These are phyloP conservation scores for Crotalus helleri DNA, from an alignment of 2,113 vertebrate genomes.

Conservation along the genomic window DNA sequence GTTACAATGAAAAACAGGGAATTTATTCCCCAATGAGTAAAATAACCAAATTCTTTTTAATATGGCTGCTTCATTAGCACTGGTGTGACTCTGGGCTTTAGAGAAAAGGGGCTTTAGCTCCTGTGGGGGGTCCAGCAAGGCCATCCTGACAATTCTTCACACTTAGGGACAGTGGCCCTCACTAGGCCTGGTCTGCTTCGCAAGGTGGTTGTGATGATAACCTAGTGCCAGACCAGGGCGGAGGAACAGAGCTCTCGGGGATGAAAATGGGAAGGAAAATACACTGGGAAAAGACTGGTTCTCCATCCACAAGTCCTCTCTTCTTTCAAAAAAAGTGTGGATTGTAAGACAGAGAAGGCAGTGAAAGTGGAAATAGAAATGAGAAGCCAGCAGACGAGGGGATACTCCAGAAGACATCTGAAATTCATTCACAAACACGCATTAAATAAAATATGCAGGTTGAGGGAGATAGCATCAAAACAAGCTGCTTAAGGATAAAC, in stretches of 20 bases:
- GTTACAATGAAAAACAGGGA: no score
- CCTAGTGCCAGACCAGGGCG: not conserved
- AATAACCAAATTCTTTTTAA: not conserved
- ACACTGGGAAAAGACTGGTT: not conserved
- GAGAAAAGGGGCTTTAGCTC: not conserved
- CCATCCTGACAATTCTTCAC: not conserved
- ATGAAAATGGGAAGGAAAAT: not conserved
- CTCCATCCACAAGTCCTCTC: not conserved
- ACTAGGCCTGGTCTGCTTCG: not conserved
- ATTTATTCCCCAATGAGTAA: not conserved
- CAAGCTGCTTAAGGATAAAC: conserved; percentile 74
- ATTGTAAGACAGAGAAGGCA: not conserved
- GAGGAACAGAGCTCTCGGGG: not conserved
- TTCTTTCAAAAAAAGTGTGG: not conserved
- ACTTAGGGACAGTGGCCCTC: not conserved
- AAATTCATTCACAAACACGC: conserved; percentile 62
- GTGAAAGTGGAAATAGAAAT: not conserved
- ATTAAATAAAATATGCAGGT: conserved; percentile 41
- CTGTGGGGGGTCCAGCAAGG: not conserved
- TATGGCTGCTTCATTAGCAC: not conserved
- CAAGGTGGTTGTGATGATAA: not conserved
- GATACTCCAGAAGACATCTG: conserved; percentile 38
- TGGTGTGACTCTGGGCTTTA: not conserved
- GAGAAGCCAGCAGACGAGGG: not conserved
- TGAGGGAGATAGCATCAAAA: conserved; percentile 67